Percentiles rank a stretch among this genome's conserved stretches.
Conservation (phyloP, 2,113 vertebrate genomes). For the Corythoichthys intestinalis region DNA sequence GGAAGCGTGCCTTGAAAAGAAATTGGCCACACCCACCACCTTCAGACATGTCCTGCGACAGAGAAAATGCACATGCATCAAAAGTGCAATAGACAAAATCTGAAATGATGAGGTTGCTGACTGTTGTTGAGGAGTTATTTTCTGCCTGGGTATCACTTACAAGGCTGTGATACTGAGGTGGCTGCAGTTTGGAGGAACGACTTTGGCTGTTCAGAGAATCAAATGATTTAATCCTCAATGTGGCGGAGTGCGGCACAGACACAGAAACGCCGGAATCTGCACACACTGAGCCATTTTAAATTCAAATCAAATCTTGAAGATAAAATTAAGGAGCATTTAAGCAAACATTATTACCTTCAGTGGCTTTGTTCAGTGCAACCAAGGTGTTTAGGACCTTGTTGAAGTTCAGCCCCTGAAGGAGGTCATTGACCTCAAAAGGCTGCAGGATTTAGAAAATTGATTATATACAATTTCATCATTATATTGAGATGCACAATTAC, state of each 20-base stretch:
- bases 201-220: slow-evolving; percentile 88
- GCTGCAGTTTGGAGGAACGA: slow-evolving; percentile 85
- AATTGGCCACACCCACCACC: slow-evolving; percentile 79
- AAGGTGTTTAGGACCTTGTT: slow-evolving; percentile 89
- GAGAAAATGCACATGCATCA: neutral
- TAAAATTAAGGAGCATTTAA: neutral
- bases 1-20: slow-evolving; percentile 89
- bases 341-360: slow-evolving; percentile 78
- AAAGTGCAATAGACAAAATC: neutral
- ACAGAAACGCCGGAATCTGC: slow-evolving; percentile 78
- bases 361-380: slow-evolving; percentile 92
- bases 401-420: slow-evolving; percentile 94
- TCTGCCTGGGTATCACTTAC: slow-evolving; percentile 72
- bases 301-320: neutral
- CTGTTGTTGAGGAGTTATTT: neutral
- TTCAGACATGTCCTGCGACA: slow-evolving; percentile 89
- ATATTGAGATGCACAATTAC: neutral
- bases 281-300: slow-evolving; percentile 1
- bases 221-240: slow-evolving; percentile 89
- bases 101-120: neutral
- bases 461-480: neutral
- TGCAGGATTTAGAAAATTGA: slow-evolving; percentile 36
- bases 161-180: slow-evolving; percentile 92
- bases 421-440: slow-evolving; percentile 93
- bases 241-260: slow-evolving; percentile 77